Evolutionary conservation across 2,888 invertebrate species (phyloP), one percentile per base, ranked within the genome.

Genomic region (Bembecia ichneumoniformis): DNA sequence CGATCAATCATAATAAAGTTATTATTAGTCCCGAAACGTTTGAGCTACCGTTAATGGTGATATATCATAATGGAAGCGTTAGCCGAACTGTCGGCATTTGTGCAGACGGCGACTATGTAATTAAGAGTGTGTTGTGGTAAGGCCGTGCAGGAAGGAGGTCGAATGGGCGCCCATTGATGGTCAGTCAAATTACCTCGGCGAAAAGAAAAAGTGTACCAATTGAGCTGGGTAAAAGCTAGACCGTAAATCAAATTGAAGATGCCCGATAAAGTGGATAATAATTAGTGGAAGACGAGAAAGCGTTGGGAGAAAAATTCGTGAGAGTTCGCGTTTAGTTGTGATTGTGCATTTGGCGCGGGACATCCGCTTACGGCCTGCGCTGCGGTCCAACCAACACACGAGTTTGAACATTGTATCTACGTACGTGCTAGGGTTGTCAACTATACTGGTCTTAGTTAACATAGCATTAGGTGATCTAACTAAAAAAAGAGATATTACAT

Each of bases 201-300:
- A 81, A 83, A 86, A 84, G 80, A 82, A 86, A 86, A 86, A 86
- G 84, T 84, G 73, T 81, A 82, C 80, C 80, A 75, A 86, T 82
- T 77, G 78, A 78, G 75, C 76, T 74, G 71, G 77, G 77, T 77
- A 77, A 77, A 74, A 77, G 76, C 70, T 78, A 80, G 81, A 82
- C 71, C 79, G 84, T 87, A 86, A 86, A 86, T 86, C 86, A 86
- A 86, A 87, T 83, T 86, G 84, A 83, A 86, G 87, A 86, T 86
- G 86, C 76, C 77, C 82, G 86, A 86, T 87, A 86, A 86, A 87
- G 86, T 87, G 81, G 83, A 82, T 87, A 84, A 86, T 87, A 87
- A 87, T 87, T 86, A 87, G 84, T 82, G 78, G 86, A 80, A 80
- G 82, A 78, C 73, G 86, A 78, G 86, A 87, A 86, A 86, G 87